phyloP scores from a whole-genome alignment of 30 jellyfish, hydroid and myxozoan species.

The Cassiopea andromeda region DNA sequence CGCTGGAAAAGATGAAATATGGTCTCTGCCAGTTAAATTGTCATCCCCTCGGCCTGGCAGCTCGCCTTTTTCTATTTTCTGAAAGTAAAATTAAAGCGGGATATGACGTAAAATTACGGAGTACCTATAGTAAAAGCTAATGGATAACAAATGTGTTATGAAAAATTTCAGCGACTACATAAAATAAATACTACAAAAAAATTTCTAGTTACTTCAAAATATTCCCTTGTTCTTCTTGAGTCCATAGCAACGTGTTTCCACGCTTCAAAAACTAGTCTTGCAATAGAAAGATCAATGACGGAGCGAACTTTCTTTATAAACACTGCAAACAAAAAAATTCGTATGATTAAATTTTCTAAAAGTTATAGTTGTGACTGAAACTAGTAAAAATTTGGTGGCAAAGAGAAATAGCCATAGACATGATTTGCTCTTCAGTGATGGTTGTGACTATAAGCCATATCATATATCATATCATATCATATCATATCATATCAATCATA shows the following conservation, averaged over 20 bases:
- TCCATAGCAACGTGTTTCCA: constrained; percentile 82
- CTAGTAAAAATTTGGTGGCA: too few species aligned
- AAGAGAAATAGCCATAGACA: too few species aligned
- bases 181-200: neutral
- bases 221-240: constrained; percentile 84
- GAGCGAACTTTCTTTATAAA: constrained; percentile 39
- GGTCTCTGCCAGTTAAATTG: constrained; percentile 65
- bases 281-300: constrained; percentile 43
- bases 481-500: too few species aligned
- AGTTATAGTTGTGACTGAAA: too few species aligned
- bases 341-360: too few species aligned
- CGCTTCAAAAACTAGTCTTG: constrained; percentile 70
- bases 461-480: too few species aligned
- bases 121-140: neutral
- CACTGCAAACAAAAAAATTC: constrained; percentile 15
- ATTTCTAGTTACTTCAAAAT: constrained; percentile 75
- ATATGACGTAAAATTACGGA: neutral
- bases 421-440: too few species aligned
- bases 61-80: constrained; percentile 82
- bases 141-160: neutral
- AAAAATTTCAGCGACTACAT: neutral
- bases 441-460: too few species aligned
- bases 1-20: constrained; percentile 77
- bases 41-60: constrained; percentile 31
- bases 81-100: neutral